phyloP scores from a whole-genome alignment of 2,888 invertebrate genomes.

The Plebejus argus region DNA sequence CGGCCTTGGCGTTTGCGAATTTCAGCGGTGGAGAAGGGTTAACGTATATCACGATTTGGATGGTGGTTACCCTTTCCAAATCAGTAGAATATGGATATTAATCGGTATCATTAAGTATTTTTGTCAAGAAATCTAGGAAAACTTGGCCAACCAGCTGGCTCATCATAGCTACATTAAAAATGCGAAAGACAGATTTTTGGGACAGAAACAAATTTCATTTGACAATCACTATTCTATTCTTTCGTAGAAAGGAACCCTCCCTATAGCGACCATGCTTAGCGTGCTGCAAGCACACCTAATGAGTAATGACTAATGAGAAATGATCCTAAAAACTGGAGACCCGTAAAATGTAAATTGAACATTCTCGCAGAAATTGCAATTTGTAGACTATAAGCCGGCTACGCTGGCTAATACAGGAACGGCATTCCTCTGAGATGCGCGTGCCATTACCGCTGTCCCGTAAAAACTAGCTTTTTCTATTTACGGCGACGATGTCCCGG shows the following conservation, averaged over 20 bases:
- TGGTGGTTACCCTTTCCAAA: not conserved
- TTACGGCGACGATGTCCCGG: conserved; percentile 25
- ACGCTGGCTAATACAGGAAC: conserved; percentile 5
- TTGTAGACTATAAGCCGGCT: too few species aligned
- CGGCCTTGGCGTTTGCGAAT: conserved; percentile 8
- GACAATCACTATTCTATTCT: too few species aligned
- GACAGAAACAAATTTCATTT: too few species aligned
- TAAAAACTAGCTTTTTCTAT: conserved; percentile 31
- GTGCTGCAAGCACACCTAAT: not conserved
- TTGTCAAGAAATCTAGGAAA: not conserved
- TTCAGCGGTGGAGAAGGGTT: conserved; percentile 15
- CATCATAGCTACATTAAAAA: too few species aligned
- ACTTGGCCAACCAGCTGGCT: not conserved
- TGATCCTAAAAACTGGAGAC: not conserved
- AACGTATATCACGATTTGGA: not conserved
- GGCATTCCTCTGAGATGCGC: conserved; percentile 13
- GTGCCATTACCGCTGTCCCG: conserved; percentile 11
- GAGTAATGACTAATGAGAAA: too few species aligned
- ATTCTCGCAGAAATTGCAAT: not conserved
- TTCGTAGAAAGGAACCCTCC: too few species aligned
- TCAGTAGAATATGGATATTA: too few species aligned
- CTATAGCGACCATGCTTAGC: too few species aligned
- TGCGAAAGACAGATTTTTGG: too few species aligned
- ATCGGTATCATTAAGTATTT: not conserved
- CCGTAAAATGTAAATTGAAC: not conserved